Evolutionary conservation across 2,113 vertebrate genomes (phyloP).

Genomic region (Manacus vitellinus): DNA sequence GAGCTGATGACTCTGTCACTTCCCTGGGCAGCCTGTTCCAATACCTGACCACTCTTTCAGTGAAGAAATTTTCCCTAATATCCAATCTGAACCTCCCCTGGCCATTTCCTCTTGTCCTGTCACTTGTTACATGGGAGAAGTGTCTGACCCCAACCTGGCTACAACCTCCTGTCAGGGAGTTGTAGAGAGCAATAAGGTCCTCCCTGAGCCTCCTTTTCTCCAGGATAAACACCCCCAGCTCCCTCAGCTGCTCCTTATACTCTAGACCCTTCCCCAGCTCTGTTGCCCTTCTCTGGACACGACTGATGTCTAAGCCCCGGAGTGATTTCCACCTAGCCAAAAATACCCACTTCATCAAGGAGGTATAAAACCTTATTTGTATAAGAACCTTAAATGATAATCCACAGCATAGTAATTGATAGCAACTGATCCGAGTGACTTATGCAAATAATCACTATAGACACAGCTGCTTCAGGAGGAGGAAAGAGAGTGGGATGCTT

Average conservation of each 20-base stretch:
- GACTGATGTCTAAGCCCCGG: background rate
- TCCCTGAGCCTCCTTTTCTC: background rate
- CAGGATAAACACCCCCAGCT: background rate
- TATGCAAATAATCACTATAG: background rate
- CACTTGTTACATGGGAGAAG: background rate
- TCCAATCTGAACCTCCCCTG: background rate
- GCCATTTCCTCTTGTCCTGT: background rate
- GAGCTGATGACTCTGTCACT: background rate
- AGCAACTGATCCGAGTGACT: background rate
- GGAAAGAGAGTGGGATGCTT: background rate
- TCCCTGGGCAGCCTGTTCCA: background rate
- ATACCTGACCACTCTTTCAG: background rate
- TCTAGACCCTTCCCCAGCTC: background rate
- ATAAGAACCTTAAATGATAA: background rate
- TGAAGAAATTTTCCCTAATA: background rate
- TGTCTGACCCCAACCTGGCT: background rate
- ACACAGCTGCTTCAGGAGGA: background rate
- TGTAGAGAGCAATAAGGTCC: background rate
- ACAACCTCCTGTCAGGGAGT: background rate
- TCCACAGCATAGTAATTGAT: background rate
- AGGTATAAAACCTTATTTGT: background rate
- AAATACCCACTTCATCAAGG: background rate
- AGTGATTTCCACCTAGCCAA: background rate
- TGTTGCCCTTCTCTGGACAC: background rate
- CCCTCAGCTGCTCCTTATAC: background rate